Percentiles rank a stretch among this genome's conserved stretches.
Conservation (phyloP, 1,140 invertebrate species). For the Gerris buenoi region DNA sequence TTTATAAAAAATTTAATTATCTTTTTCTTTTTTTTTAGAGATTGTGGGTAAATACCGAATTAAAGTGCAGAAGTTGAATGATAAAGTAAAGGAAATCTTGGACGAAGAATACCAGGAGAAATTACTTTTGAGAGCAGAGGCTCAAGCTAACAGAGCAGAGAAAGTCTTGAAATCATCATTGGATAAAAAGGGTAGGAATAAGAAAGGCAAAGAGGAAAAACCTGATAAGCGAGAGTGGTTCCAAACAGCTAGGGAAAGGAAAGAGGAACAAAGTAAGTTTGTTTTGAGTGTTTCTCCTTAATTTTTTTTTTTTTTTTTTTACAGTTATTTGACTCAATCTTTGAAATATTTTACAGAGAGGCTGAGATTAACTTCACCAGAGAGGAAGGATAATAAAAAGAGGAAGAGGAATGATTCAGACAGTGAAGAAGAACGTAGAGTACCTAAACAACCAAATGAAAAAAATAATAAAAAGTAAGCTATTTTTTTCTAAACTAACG, state of each 20-base stretch:
- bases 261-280: conserved; percentile 50
- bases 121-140: conserved; percentile 66
- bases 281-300: too few species aligned
- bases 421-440: background rate
- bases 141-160: conserved; percentile 63
- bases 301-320: too few species aligned
- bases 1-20: too few species aligned
- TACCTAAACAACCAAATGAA: too few species aligned
- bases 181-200: conserved; percentile 22
- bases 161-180: conserved; percentile 42
- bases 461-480: too few species aligned
- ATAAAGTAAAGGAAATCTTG: conserved; percentile 62
- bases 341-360: conserved; percentile 11
- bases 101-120: conserved; percentile 73
- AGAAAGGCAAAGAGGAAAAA: conserved; percentile 23
- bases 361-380: conserved; percentile 4
- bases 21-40: conserved; percentile 35
- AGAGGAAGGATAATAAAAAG: conserved; percentile 11
- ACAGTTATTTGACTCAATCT: too few species aligned
- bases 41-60: conserved; percentile 75
- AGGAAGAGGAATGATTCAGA: conserved; percentile 1
- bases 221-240: conserved; percentile 59
- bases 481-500: too few species aligned
- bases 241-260: conserved; percentile 66
- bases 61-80: conserved; percentile 52